Base-by-base conservation (phyloP, 2,888 invertebrate genomes). In the Therioaphis trifolii region DNA sequence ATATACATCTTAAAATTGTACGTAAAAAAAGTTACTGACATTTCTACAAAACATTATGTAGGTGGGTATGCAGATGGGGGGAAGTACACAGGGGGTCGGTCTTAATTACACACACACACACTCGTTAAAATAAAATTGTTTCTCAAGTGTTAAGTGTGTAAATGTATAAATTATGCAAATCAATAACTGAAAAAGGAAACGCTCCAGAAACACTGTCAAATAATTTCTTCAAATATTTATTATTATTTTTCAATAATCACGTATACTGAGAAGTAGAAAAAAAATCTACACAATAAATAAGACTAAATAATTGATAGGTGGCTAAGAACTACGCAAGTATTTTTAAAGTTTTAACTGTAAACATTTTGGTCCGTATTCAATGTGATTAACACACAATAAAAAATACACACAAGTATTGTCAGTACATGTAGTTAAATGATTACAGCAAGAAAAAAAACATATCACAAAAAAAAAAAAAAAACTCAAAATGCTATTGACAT, bases 261-360 rank as follows among this genome's bases (percentile, higher is more conserved):
- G 82, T 82, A 82, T 82, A 82, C 82, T 63, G 82, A 82, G 35
- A 82, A 82, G 74, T 82, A 82, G 82, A 82, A 82, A 82, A 66
- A 79, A 82, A 82, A 74, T 82, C 74, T 82, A 82, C 82, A 82
- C 52, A 82, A 82, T 82, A 82, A 63, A 82, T 82, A 82, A 63
- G 61, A 82, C 74, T 82, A 82, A 82, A 63, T 82, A 82, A 82
- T 82, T 35, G 49, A 82, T 82, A 82, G 72, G 63, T 82, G 71
- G 72, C 82, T 82, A 82, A 82, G 49, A 72, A 74, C 82, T 82
- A 82, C 35, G 14, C 29, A 52, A 82, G 49, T 35, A 61, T 72
- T 58, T 72, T 72, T 80, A 9, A 71, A 72, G 21, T 74, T 49
- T 72, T 35, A 71, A 72, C 80, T 71, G 80, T 72, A 52, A 82